A percentile compares a stretch with the other conserved stretches of the same genome.
phyloP scores from a whole-genome alignment of 2,797 vertebrate species.

The Labeo calbasu region DNA sequence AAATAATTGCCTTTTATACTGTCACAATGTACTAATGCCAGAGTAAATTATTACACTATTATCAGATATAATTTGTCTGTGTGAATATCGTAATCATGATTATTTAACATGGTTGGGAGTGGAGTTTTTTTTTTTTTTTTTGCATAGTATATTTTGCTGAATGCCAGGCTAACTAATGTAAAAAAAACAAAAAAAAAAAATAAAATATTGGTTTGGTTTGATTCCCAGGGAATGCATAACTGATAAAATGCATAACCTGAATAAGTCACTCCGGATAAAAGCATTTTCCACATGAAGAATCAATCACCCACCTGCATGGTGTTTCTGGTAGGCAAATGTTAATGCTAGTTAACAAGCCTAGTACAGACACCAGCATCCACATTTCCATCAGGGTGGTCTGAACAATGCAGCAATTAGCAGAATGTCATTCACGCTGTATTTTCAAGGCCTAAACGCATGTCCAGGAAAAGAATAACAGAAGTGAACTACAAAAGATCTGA shows the following conservation, averaged over 20 bases:
- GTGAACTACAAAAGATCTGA: constrained; percentile 23
- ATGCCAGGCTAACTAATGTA: too few species aligned
- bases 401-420: constrained; percentile 6
- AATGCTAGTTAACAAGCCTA: background rate
- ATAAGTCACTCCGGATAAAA: background rate
- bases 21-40: too few species aligned
- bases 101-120: too few species aligned
- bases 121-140: too few species aligned
- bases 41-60: too few species aligned
- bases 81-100: too few species aligned
- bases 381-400: constrained; percentile 12
- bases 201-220: background rate
- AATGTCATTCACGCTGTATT: constrained; percentile 3
- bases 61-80: too few species aligned
- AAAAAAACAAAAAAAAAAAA: too few species aligned
- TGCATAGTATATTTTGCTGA: too few species aligned
- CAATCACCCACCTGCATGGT: background rate
- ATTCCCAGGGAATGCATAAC: background rate
- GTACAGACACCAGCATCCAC: background rate
- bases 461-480: constrained; percentile 13
- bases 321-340: background rate
- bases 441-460: background rate
- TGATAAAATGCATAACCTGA: background rate
- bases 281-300: too few species aligned
- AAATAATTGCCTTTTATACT: too few species aligned